A percentile compares a stretch with the other conserved stretches of the same genome.
Evolutionary conservation across 2,888 invertebrate genomes (phyloP).

Genomic region (Eustalomyia histrio): DNA sequence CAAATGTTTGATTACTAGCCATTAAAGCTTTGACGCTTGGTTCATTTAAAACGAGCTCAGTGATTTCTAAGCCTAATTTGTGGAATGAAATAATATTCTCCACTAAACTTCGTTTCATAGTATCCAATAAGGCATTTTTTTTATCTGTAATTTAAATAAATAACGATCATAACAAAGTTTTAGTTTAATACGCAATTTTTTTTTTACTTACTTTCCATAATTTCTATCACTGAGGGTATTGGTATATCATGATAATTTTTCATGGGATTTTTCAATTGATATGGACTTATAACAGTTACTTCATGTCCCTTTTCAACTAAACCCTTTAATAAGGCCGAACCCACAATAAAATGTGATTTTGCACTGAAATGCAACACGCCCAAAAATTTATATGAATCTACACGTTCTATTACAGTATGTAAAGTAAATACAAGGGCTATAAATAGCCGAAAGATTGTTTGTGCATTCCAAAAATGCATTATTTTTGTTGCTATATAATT

Average conservation of each 20-base stretch:
- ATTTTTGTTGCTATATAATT: background rate
- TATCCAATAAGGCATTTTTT: conserved; percentile 33
- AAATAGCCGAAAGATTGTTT: conserved; percentile 36
- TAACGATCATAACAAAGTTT: too few species aligned
- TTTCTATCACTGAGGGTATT: conserved; percentile 49
- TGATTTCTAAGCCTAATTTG: conserved; percentile 71
- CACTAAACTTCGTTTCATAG: conserved; percentile 47
- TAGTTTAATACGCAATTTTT: background rate
- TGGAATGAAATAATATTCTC: conserved; percentile 69
- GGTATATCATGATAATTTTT: conserved; percentile 71
- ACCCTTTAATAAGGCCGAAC: conserved; percentile 74
- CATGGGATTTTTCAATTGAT: conserved; percentile 71
- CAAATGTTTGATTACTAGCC: conserved; percentile 76
- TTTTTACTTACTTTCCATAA: conserved; percentile 58
- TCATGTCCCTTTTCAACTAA: conserved; percentile 76
- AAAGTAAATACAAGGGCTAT: conserved; percentile 32
- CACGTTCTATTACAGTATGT: background rate
- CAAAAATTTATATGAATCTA: conserved; percentile 70
- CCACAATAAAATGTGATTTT: conserved; percentile 75
- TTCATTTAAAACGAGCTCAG: conserved; percentile 70
- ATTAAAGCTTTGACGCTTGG: conserved; percentile 68
- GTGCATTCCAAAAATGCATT: conserved; percentile 54
- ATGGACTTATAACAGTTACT: conserved; percentile 75
- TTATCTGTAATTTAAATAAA: conserved; percentile 28
- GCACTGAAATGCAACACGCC: conserved; percentile 70